These are phyloP conservation scores for Alloplasta piceator DNA, from an alignment of 2,888 invertebrate genomes.

Conservation along the genomic window DNA sequence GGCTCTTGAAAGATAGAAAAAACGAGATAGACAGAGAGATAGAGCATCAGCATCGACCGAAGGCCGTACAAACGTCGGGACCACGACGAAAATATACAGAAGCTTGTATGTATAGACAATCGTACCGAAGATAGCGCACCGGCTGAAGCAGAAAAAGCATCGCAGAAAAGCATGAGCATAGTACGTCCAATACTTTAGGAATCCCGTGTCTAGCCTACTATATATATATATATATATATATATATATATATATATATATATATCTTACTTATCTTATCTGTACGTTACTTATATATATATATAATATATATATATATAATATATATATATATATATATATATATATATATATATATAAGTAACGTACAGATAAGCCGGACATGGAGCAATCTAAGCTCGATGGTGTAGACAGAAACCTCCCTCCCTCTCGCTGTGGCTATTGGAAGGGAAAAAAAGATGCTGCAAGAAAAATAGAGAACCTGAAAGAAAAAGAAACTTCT, in stretches of 20 bases:
- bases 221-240: too few species aligned
- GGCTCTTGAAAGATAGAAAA: constrained; percentile 15
- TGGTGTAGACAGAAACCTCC: neutral
- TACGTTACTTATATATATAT: constrained; percentile 33
- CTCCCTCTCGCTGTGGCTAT: too few species aligned
- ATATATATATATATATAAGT: constrained; percentile 27
- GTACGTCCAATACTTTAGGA: constrained; percentile 46
- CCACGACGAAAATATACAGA: constrained; percentile 25
- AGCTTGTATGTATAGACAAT: constrained; percentile 5
- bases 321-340: too few species aligned
- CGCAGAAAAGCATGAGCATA: constrained; percentile 48
- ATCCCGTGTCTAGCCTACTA: constrained; percentile 24
- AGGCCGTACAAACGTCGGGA: constrained; percentile 40
- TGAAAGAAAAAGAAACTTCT: neutral
- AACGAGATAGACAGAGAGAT: too few species aligned
- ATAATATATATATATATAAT: too few species aligned
- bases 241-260: too few species aligned
- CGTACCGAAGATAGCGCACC: constrained; percentile 24
- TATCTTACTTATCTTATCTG: too few species aligned
- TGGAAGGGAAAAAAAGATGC: neutral
- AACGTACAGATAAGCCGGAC: constrained; percentile 30
- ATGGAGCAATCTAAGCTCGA: constrained; percentile 33
- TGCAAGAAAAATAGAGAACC: constrained; percentile 10
- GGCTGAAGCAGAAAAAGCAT: constrained; percentile 38
- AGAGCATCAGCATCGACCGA: neutral